phyloP scores from a whole-genome alignment of 2,113 vertebrate species.

The Saguinus imperator region DNA sequence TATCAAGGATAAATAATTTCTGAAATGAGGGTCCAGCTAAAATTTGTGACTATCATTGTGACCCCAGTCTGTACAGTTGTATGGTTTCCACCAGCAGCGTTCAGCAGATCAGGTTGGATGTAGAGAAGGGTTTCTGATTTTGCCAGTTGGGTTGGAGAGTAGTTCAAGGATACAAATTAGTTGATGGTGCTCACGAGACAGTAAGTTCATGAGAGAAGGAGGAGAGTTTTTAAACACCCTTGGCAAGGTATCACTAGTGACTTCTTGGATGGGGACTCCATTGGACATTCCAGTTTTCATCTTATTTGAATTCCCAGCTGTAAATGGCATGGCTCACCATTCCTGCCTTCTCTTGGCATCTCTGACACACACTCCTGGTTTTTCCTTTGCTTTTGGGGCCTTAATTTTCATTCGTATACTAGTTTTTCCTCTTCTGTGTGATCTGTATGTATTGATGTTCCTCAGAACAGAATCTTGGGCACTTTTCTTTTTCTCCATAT shows the following conservation, averaged over 20 bases:
- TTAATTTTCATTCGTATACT: neutral
- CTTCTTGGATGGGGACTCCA: neutral
- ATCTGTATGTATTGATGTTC: neutral
- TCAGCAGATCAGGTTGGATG: neutral
- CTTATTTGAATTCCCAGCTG: neutral
- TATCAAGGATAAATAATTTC: neutral
- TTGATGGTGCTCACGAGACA: neutral
- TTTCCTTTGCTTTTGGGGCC: neutral
- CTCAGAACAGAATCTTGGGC: neutral
- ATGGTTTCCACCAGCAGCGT: neutral
- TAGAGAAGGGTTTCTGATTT: neutral
- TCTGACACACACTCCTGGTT: neutral
- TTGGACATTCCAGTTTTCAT: neutral
- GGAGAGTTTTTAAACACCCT: neutral
- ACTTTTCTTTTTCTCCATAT: neutral
- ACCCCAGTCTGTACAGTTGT: neutral
- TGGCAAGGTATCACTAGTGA: neutral
- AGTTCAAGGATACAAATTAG: neutral
- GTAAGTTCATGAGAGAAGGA: neutral
- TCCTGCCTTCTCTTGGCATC: constrained; percentile 5
- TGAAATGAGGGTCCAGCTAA: neutral
- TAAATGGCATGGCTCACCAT: neutral
- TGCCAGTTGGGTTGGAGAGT: neutral
- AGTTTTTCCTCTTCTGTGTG: neutral
- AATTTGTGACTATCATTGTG: neutral